Conservation (phyloP, 1,140 invertebrate species). For the Drosophila nebulosa region DNA sequence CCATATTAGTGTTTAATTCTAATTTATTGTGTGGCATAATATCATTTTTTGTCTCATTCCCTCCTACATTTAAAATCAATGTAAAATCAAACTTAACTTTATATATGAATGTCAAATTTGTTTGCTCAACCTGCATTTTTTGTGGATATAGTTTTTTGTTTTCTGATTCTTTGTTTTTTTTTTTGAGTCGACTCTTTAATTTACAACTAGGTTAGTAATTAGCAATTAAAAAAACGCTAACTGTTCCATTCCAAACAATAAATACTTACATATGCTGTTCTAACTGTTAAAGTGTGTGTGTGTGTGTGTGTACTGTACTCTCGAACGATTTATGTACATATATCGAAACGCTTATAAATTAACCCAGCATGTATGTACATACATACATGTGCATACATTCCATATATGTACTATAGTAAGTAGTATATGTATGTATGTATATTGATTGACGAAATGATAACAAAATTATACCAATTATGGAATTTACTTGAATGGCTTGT, state of each 20-base stretch:
- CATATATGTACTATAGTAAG: no score
- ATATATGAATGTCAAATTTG: not conserved
- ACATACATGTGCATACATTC: not conserved
- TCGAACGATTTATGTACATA: slow-evolving; percentile 31
- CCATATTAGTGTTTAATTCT: slow-evolving; percentile 75
- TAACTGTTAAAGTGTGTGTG: slow-evolving; percentile 67
- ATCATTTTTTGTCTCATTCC: slow-evolving; percentile 3
- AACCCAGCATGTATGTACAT: not conserved
- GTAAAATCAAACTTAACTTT: slow-evolving; percentile 41
- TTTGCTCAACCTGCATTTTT: slow-evolving; percentile 9
- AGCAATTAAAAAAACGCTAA: slow-evolving; percentile 2
- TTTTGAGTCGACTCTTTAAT: not conserved
- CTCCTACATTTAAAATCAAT: slow-evolving; percentile 18
- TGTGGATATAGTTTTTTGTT: not conserved
- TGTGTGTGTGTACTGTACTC: slow-evolving; percentile 48
- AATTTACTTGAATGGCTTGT: not conserved
- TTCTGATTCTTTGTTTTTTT: not conserved
- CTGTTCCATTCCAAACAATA: slow-evolving; percentile 43
- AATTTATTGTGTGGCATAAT: slow-evolving; percentile 61
- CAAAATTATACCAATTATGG: slow-evolving; percentile 26
- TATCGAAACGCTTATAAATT: slow-evolving; percentile 32
- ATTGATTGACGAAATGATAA: not conserved
- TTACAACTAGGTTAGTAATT: slow-evolving; percentile 25
- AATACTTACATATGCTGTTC: slow-evolving; percentile 45
- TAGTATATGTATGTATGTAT: not conserved